Evolutionary conservation across 2,113 vertebrate genomes (phyloP).

Genomic region (Mus spicilegus): DNA sequence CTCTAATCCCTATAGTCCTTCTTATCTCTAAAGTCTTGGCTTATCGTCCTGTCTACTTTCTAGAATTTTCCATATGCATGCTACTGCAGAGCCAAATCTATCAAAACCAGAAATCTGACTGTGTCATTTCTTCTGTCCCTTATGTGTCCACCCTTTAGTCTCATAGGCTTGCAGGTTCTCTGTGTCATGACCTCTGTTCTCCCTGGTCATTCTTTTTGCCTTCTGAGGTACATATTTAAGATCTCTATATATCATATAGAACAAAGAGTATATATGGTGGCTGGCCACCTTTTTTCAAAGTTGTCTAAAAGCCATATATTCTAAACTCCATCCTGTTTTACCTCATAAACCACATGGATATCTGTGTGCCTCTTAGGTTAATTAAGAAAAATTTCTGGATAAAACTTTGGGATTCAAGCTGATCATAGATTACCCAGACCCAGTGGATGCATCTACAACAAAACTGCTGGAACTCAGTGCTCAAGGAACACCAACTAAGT

Average conservation of each 20-base stretch:
- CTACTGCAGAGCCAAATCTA: neutral
- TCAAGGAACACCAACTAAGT: neutral
- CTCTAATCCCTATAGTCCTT: neutral
- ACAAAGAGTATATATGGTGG: neutral
- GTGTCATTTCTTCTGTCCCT: neutral
- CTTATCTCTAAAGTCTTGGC: neutral
- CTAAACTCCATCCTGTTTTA: neutral
- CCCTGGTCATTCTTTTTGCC: neutral
- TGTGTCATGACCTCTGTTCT: neutral
- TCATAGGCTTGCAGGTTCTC: neutral
- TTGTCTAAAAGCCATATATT: neutral
- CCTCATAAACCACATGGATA: neutral
- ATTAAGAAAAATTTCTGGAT: neutral
- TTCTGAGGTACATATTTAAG: neutral
- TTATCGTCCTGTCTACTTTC: neutral
- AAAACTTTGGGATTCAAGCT: neutral
- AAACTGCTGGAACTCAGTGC: neutral
- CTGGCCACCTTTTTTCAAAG: neutral
- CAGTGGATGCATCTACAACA: neutral
- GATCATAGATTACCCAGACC: neutral
- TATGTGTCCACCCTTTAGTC: neutral
- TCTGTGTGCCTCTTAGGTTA: neutral
- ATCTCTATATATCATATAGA: neutral
- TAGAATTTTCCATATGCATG: neutral
- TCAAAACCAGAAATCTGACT: neutral